Conservation (phyloP, 2,113 vertebrate genomes). For the Delphinus delphis region DNA sequence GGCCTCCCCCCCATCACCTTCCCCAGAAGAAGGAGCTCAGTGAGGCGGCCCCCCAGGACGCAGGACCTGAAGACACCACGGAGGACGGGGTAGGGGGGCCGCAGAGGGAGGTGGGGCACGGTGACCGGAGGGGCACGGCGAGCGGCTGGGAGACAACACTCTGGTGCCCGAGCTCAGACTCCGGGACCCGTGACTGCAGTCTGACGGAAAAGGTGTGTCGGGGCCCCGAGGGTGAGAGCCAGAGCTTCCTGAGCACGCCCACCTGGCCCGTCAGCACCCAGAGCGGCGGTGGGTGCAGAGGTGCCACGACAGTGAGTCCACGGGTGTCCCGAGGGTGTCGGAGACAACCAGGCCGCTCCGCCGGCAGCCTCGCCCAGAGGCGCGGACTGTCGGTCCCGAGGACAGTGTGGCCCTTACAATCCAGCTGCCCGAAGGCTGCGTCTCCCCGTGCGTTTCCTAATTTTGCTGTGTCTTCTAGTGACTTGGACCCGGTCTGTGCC, state of each 20-base stretch:
- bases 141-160: neutral
- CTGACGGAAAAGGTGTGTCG: neutral
- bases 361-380: neutral
- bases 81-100: neutral
- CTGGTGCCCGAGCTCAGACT: neutral
- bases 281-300: neutral
- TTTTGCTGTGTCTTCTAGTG: neutral
- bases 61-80: neutral
- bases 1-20: neutral
- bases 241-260: neutral
- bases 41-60: neutral
- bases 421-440: rapidly evolving
- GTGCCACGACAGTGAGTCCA: neutral
- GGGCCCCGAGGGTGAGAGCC: neutral
- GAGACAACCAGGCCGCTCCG: neutral
- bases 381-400: rapidly evolving
- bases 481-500: neutral
- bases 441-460: neutral
- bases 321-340: neutral
- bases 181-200: rapidly evolving
- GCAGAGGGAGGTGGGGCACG: neutral
- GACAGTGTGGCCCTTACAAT: neutral
- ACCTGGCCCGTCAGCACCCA: too few relatives aligned
- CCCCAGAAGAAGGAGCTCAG: neutral
- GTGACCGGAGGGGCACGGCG: neutral